These are phyloP conservation scores for Okapia johnstoni DNA, from an alignment of 2,113 vertebrate species.

Conservation along the genomic window DNA sequence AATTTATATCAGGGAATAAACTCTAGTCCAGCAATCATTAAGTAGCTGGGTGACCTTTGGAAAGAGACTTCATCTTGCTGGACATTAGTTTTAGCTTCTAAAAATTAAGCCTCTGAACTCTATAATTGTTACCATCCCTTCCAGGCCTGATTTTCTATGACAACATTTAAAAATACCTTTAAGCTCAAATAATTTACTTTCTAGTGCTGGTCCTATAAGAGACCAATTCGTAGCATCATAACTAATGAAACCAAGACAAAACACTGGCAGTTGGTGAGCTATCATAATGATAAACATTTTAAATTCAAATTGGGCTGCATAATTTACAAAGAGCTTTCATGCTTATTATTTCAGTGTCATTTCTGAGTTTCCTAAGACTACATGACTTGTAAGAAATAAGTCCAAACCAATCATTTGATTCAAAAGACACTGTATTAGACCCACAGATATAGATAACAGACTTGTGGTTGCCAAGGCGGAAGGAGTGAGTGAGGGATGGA, in stretches of 20 bases:
- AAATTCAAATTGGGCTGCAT: neutral
- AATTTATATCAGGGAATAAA: slow-evolving; percentile 24
- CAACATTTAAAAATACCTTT: neutral
- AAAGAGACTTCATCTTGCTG: neutral
- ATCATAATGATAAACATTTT: neutral
- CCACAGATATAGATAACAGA: neutral
- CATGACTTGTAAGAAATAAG: neutral
- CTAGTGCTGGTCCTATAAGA: neutral
- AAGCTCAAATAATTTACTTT: neutral
- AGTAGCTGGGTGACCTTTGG: neutral
- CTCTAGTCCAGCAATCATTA: neutral
- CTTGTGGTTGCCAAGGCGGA: neutral
- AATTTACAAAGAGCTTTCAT: neutral
- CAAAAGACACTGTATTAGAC: neutral
- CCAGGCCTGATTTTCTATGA: neutral
- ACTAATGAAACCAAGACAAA: neutral
- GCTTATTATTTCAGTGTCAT: neutral
- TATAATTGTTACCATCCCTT: neutral
- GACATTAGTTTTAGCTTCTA: neutral
- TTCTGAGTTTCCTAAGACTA: neutral
- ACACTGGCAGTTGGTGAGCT: neutral
- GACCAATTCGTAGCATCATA: neutral
- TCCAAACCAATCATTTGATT: neutral
- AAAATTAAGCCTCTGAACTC: neutral
- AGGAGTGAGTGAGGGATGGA: neutral